Percentiles rank a stretch among this genome's conserved stretches.
Conservation (phyloP, 2,888 invertebrate genomes). For the Xylophagus ater region DNA sequence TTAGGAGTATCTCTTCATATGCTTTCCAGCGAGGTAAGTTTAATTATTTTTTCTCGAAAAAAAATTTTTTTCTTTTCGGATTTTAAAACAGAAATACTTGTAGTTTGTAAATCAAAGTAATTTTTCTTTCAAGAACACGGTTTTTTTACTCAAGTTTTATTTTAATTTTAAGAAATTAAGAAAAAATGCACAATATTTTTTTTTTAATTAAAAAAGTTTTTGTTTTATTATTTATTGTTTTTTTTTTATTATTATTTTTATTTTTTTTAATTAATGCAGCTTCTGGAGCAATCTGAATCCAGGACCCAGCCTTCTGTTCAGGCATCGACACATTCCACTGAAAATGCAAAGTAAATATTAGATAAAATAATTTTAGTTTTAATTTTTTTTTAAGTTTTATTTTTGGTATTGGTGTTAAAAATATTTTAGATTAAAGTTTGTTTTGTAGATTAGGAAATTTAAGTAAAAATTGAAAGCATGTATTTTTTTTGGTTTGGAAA, state of each 20-base stretch:
- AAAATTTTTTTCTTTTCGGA: conserved; percentile 2
- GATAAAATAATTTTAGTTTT: conserved; percentile 30
- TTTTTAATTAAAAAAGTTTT: conserved; percentile 21
- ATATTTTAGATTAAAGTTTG: conserved; percentile 5
- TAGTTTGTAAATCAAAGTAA: neutral
- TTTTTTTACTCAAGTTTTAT: no score
- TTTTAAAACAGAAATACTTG: neutral
- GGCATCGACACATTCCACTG: conserved; percentile 44
- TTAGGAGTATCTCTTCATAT: conserved; percentile 42
- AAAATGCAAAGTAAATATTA: conserved; percentile 53
- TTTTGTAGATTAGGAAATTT: conserved; percentile 32
- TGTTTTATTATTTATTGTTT: conserved; percentile 26
- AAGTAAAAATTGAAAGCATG: no score
- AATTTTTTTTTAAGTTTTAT: conserved; percentile 23
- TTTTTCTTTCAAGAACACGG: no score
- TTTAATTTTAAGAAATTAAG: neutral
- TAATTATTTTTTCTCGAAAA: conserved; percentile 20
- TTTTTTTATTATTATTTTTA: conserved; percentile 23
- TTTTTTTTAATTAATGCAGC: conserved; percentile 52
- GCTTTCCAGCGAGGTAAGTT: conserved; percentile 48
- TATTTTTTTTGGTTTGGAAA: neutral
- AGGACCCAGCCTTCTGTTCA: conserved; percentile 43
- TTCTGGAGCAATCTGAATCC: conserved; percentile 52
- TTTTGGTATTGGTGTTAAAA: conserved; percentile 14
- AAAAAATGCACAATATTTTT: neutral